Evolutionary conservation across 2,888 invertebrate species (phyloP), one percentile per base, ranked within the genome.

Genomic region (Tuta absoluta): DNA sequence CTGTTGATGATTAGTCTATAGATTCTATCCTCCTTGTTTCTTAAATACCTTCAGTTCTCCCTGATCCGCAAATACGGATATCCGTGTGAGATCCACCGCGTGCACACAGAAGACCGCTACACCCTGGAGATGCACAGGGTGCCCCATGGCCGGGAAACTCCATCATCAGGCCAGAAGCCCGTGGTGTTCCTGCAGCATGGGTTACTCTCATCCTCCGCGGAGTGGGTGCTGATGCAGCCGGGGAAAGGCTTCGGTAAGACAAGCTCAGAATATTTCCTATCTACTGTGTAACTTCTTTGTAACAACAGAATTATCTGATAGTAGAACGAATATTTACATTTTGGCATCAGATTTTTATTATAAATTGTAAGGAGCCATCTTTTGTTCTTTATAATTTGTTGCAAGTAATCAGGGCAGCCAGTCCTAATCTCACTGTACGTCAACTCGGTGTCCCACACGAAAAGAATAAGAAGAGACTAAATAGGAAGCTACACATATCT

Each of bases 121-220:
- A 89, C 97, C 37, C 85, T 98, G 71, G 95, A 94, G 63, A 77
- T 98, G 75, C 97, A 97, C 75, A 92, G 98, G 69, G 96, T 98
- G 67, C 96, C 96, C 0, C 88, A 92, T 63, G 92, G 93, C 0
- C 85, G 81, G 70, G 51, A 71, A 28, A 80, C 73, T 14, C 66
- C 68, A 2, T 68, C 73, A 0, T 65, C 66, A 1, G 75, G 72
- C 0, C 73, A 77, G 0, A 78, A 78, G 53, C 86, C 87, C 0
- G 95, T 93, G 12, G 94, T 95, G 63, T 93, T 96, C 71, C 83
- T 97, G 28, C 96, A 96, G 77, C 97, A 97, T 79, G 98, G 98
- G 0, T 87, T 98, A 1, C 82, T 96, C 1, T 94, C 95, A 0
- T 95, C 95, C 33, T 96, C 97, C 0, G 94, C 95, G 0, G 95